A percentile compares a stretch with the other conserved stretches of the same genome.
Evolutionary conservation across 2,113 vertebrate genomes (phyloP).

Genomic region (Alethe diademata): DNA sequence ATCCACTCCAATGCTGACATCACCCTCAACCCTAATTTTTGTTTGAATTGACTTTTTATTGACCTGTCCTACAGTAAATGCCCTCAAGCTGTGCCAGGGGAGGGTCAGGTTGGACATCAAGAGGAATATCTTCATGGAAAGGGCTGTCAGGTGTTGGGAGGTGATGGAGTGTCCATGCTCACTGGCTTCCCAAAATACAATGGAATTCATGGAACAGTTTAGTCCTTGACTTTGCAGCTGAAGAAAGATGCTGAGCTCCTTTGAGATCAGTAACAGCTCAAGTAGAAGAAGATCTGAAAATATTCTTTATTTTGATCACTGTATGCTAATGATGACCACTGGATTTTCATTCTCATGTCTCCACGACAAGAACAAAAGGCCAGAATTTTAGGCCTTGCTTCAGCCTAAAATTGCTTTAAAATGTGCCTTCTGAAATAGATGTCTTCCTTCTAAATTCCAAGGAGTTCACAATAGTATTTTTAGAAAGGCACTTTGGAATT

Average conservation of each 20-base stretch:
- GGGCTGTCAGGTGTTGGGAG: fast-evolving
- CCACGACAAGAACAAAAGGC: not conserved
- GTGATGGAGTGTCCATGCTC: not conserved
- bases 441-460: constrained; percentile 11
- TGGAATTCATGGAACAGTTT: too few species aligned
- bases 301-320: too few species aligned
- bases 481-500: constrained; percentile 49
- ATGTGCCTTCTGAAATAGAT: constrained; percentile 10
- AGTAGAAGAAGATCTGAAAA: too few species aligned
- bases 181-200: too few species aligned
- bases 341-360: not conserved
- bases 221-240: too few species aligned
- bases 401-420: not conserved
- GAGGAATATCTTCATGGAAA: not conserved
- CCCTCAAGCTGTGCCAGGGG: not conserved
- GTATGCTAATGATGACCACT: not conserved
- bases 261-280: too few species aligned
- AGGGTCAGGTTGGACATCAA: not conserved
- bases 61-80: fast-evolving
- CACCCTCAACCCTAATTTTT: not conserved
- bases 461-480: constrained; percentile 23
- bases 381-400: not conserved
- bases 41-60: not conserved
- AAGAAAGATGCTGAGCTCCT: too few species aligned
- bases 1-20: fast-evolving